phyloP scores from a whole-genome alignment of 2,113 vertebrate genomes.

The Marmota flaviventris region DNA sequence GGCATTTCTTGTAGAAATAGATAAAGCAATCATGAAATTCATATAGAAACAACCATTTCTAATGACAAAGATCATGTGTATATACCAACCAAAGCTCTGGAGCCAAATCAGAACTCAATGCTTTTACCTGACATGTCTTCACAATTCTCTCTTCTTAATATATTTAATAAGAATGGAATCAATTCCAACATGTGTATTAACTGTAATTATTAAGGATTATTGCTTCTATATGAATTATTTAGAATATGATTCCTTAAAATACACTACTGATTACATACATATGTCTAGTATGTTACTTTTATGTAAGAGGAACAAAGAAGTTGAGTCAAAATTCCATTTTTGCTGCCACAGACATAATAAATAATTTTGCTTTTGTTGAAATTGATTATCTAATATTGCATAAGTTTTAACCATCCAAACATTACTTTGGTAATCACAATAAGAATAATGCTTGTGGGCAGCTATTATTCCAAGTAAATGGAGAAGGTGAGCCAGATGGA shows the following conservation, averaged over 20 bases:
- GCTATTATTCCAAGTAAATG: conserved; percentile 74
- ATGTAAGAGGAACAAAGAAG: neutral
- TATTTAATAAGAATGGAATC: neutral
- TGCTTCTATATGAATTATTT: neutral
- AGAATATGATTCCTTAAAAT: neutral
- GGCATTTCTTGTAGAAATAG: no score
- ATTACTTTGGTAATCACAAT: conserved; percentile 76
- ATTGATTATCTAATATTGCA: conserved; percentile 73
- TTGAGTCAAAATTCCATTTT: neutral
- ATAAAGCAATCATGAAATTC: no score
- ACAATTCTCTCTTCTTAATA: neutral
- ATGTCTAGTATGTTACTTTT: neutral
- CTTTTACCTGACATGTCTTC: neutral
- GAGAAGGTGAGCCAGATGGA: conserved; percentile 74
- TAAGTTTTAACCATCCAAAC: conserved; percentile 41
- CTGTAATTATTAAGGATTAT: neutral
- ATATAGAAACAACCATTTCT: neutral
- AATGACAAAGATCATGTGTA: neutral
- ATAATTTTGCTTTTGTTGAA: conserved; percentile 26
- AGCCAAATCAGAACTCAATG: neutral
- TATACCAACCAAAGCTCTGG: neutral
- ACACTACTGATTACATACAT: neutral
- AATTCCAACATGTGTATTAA: neutral
- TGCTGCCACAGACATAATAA: neutral
- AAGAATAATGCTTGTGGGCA: conserved; percentile 75